Evolutionary conservation across 2,113 vertebrate species (phyloP).

Genomic region (Cololabis saira): DNA sequence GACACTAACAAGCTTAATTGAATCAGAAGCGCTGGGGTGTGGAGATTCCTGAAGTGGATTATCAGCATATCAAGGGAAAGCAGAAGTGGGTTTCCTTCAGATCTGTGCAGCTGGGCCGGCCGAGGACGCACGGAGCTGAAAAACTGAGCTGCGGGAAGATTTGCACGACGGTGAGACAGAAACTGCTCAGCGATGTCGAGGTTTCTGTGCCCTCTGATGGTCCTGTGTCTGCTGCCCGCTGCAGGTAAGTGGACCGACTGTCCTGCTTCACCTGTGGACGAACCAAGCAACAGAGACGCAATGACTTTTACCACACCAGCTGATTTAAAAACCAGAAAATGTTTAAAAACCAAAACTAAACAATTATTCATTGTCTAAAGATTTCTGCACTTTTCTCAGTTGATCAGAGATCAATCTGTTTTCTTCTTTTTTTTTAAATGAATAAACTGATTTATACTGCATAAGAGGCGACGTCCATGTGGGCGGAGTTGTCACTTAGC

Average conservation of each 20-base stretch:
- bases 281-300: neutral
- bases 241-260: conserved; percentile 60
- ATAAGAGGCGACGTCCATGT: no score
- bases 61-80: conserved; percentile 19
- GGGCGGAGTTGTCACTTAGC: no score
- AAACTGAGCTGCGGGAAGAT: neutral
- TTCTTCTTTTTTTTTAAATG: no score
- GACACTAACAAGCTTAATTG: conserved; percentile 40
- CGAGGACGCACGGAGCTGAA: neutral
- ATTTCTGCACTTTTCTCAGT: no score
- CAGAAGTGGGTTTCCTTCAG: conserved; percentile 24
- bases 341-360: no score
- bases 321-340: no score
- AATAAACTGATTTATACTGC: no score
- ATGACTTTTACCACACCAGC: neutral
- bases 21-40: conserved; percentile 47
- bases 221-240: conserved; percentile 60
- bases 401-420: no score
- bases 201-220: conserved; percentile 39
- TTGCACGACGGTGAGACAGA: neutral
- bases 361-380: no score
- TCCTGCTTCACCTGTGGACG: neutral
- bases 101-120: neutral
- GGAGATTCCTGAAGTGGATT: conserved; percentile 45
- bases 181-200: conserved; percentile 48